Evolutionary conservation across 1,140 invertebrate species (phyloP), one percentile per base, ranked within the genome.

Genomic region (Zelostemma sp.): DNA sequence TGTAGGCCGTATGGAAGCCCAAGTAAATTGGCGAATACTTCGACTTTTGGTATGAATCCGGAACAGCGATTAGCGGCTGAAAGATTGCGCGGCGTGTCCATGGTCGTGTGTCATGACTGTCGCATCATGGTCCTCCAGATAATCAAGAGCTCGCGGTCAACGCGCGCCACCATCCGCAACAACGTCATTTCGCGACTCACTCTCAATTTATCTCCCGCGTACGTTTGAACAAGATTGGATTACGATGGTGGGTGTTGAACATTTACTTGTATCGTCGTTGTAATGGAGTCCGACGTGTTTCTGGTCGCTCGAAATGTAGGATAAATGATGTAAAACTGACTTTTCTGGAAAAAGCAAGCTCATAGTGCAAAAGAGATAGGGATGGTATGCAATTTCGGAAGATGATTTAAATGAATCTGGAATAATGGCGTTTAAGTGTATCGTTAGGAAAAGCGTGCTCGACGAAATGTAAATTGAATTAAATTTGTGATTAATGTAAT

Each of bases 91-190:
- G 93, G 93, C 43, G 89, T 94, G 31, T 89, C 93, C 72, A 94
- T 96, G 89, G 90, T 92, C 25, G 95, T 97, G 14, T 98, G 96
- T 81, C 91, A 95, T 77, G 96, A 97, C 86, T 98, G 96, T 85
- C 95, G 96, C 79, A 91, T 93, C 6, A 94, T 98, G 92, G 93
- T 97, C 25, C 88, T 95, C 64, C 94, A 97, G 84, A 96, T 97
- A 76, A 96, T 97, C 73, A 93, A 93, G 82, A 93, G 92, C 11
- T 93, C 93, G 6, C 89, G 92, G 74, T 91, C 91, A 33, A 92
- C 90, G 48, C 89, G 93, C 58, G 90, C 92, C 43, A 92, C 91
- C 40, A 92, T 91, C 67, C 88, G 93, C 58, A 93, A 93, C 85
- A 91, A 92, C 78, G 90, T 92, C 59, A 88, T 94, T 62, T 89